Percentiles rank a stretch among this genome's conserved stretches.
Evolutionary conservation across 2,113 vertebrate species (phyloP).

Genomic region (Pterocles orientalis): DNA sequence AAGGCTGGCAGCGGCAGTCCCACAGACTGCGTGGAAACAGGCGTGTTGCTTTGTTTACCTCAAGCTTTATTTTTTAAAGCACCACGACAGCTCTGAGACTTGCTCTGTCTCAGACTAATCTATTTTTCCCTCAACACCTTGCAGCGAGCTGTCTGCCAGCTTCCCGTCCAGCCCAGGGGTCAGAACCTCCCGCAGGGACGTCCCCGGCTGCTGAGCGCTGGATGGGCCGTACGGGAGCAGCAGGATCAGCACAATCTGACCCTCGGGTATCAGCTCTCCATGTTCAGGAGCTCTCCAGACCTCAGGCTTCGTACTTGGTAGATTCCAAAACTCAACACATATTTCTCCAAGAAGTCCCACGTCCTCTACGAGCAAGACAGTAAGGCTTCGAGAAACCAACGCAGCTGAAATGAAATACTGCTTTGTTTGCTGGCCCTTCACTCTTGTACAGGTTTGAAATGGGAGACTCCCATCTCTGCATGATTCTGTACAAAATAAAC

Average conservation of each 20-base stretch:
- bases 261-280: rapidly evolving
- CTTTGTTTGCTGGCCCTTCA: neutral
- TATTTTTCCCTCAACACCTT: conserved; percentile 58
- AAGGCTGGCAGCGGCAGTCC: neutral
- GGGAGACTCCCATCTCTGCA: neutral
- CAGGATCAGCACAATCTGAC: neutral
- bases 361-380: neutral
- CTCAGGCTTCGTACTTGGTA: rapidly evolving
- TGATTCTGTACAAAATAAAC: neutral
- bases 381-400: neutral
- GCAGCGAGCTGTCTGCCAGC: neutral
- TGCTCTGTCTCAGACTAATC: neutral
- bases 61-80: conserved; percentile 44
- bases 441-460: neutral
- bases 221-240: neutral
- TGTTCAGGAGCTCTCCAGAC: neutral
- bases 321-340: rapidly evolving
- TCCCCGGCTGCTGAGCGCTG: neutral
- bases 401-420: neutral
- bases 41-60: conserved; percentile 44
- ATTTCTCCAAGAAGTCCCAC: neutral
- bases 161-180: neutral
- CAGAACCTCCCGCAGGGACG: neutral
- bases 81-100: conserved; percentile 10
- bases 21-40: conserved; percentile 33